A percentile compares a stretch with the other conserved stretches of the same genome.
Conservation (phyloP, 2,113 vertebrate species). For the Microcebus murinus region DNA sequence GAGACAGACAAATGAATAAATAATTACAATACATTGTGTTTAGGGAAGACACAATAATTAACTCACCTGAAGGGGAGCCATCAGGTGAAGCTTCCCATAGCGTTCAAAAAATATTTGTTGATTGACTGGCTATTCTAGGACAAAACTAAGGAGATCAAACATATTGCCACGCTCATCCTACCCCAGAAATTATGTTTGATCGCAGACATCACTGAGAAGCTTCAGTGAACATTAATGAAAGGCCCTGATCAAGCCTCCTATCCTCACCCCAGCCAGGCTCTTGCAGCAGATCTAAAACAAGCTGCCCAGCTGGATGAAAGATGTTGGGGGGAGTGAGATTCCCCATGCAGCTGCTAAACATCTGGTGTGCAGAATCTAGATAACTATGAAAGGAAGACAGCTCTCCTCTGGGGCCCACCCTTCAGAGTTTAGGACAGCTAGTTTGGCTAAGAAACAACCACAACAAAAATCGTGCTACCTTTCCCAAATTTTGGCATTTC, state of each 20-base stretch:
- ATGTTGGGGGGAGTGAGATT: not conserved
- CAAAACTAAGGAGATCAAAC: not conserved
- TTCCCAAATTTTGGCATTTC: not conserved
- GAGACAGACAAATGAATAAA: not conserved
- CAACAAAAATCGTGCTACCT: not conserved
- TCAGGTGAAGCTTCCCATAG: not conserved
- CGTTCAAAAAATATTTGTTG: not conserved
- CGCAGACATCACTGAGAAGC: not conserved
- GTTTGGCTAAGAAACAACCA: not conserved
- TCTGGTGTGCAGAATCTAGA: not conserved
- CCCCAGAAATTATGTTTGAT: not conserved
- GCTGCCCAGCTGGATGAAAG: not conserved
- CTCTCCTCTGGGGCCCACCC: not conserved
- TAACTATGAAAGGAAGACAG: not conserved
- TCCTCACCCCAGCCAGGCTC: not conserved
- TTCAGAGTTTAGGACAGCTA: not conserved
- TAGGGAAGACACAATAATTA: not conserved
- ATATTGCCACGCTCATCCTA: not conserved
- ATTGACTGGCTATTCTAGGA: not conserved
- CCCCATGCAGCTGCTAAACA: not conserved
- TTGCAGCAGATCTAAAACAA: not conserved
- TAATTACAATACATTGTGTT: not conserved
- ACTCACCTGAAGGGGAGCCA: not conserved
- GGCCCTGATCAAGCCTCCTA: not conserved
- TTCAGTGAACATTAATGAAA: not conserved